A percentile compares a stretch with the other conserved stretches of the same genome.
Evolutionary conservation across 2,888 invertebrate species (phyloP).

Genomic region (Drosophila mimica): DNA sequence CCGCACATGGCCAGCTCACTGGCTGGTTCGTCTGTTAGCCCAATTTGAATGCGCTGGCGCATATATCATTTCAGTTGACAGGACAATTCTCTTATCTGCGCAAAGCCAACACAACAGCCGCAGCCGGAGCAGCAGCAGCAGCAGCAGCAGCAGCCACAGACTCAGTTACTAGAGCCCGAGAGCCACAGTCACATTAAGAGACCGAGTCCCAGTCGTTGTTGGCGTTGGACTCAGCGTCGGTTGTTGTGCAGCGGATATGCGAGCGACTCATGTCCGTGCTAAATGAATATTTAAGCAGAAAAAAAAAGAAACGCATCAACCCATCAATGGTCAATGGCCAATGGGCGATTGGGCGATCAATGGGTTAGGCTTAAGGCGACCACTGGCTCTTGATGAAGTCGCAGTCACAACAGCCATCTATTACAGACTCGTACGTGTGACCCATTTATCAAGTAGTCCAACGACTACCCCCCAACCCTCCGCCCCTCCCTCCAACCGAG

Average conservation of each 20-base stretch:
- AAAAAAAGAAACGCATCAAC: constrained; percentile 48
- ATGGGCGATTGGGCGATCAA: constrained; percentile 14
- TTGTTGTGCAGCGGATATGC: constrained; percentile 37
- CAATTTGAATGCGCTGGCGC: constrained; percentile 86
- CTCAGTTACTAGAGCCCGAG: constrained; percentile 14
- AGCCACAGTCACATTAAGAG: constrained; percentile 33
- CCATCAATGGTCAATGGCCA: constrained; percentile 21
- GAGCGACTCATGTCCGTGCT: constrained; percentile 44
- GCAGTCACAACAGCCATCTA: constrained; percentile 70
- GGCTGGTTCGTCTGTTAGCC: constrained; percentile 81
- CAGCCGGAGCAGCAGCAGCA: constrained; percentile 36
- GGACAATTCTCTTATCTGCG: constrained; percentile 89
- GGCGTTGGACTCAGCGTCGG: constrained; percentile 15
- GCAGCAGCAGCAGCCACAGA: constrained; percentile 75
- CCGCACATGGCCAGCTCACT: constrained; percentile 16
- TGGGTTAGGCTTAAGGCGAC: constrained; percentile 50
- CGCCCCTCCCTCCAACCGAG: constrained; percentile 39
- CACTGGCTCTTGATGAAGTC: constrained; percentile 69
- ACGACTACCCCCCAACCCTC: constrained; percentile 18
- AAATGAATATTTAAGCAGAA: constrained; percentile 76
- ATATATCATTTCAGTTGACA: constrained; percentile 90
- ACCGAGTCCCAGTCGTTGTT: constrained; percentile 7
- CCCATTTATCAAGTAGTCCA: constrained; percentile 72
- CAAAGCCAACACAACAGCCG: constrained; percentile 85
- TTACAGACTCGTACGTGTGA: constrained; percentile 71